Conservation (phyloP, 35 echinoderm and acorn worm genomes). For the Apostichopus parvimensis region DNA sequence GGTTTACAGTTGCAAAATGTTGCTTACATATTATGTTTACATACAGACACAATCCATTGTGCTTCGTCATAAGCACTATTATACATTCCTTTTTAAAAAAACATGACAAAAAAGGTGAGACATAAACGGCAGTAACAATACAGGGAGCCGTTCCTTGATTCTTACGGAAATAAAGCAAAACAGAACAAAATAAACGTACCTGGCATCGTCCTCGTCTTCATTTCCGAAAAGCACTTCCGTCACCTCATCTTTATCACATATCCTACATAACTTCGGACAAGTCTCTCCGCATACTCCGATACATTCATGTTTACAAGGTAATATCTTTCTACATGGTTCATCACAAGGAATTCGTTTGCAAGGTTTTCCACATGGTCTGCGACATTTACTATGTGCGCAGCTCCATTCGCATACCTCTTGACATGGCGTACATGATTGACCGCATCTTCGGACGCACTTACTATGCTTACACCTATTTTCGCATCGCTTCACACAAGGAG, state of each 20-base stretch:
- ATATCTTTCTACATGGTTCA: conserved; percentile 52
- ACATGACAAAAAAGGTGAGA: no score
- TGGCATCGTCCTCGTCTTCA: conserved; percentile 74
- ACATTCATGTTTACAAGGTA: conserved; percentile 73
- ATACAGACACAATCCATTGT: no score
- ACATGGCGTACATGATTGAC: conserved; percentile 74
- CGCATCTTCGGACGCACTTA: conserved; percentile 71
- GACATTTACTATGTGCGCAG: conserved; percentile 60
- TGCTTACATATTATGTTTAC: no score
- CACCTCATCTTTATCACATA: conserved; percentile 77
- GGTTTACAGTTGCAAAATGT: no score
- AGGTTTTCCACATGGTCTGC: conserved; percentile 54
- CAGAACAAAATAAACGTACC: background rate
- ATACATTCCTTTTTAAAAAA: no score
- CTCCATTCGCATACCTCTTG: conserved; percentile 62
- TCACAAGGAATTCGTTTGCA: conserved; percentile 62
- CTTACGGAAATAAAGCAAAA: background rate
- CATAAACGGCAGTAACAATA: no score
- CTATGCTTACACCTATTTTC: conserved; percentile 86
- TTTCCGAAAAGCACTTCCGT: conserved; percentile 67
- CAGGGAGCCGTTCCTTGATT: no score
- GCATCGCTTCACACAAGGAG: conserved; percentile 75
- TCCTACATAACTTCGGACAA: conserved; percentile 78
- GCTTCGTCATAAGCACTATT: no score
- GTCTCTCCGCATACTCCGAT: conserved; percentile 87